Evolutionary conservation across 2,797 vertebrate species (phyloP).

Genomic region (Lindbergichthys nudifrons): DNA sequence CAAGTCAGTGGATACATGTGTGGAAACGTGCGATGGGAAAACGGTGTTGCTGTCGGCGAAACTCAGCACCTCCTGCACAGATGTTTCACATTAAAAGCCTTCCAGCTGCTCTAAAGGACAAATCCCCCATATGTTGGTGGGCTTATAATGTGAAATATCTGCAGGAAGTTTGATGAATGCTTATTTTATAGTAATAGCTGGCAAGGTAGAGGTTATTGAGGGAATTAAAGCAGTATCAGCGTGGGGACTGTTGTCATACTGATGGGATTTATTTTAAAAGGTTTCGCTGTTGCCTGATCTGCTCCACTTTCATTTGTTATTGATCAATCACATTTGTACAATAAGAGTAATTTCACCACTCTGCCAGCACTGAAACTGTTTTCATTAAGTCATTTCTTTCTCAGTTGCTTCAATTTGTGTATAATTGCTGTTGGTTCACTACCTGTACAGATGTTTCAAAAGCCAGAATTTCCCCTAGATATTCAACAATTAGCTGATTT

Average conservation of each 20-base stretch:
- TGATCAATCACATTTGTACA: background rate
- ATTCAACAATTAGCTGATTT: too few relatives aligned
- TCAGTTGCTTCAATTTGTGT: background rate
- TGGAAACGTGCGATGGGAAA: background rate
- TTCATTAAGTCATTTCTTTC: background rate
- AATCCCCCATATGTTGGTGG: background rate
- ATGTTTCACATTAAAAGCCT: conserved; percentile 11
- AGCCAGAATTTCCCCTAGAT: background rate
- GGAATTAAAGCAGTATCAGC: background rate
- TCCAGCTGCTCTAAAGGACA: background rate
- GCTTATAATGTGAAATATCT: conserved; percentile 26
- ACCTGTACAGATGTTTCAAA: conserved; percentile 3
- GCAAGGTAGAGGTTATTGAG: background rate
- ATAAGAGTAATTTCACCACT: background rate
- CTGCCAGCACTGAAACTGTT: background rate
- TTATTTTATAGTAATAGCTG: background rate
- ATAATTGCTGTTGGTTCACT: background rate
- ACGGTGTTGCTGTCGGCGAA: background rate
- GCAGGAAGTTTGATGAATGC: background rate
- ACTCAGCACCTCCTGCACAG: background rate
- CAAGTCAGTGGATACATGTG: conserved; percentile 4
- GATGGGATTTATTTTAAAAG: background rate
- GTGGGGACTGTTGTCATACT: background rate
- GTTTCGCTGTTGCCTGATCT: background rate
- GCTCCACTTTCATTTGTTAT: background rate